Evolutionary conservation across 2,113 vertebrate species (phyloP).

Genomic region (Apteryx mantelli): DNA sequence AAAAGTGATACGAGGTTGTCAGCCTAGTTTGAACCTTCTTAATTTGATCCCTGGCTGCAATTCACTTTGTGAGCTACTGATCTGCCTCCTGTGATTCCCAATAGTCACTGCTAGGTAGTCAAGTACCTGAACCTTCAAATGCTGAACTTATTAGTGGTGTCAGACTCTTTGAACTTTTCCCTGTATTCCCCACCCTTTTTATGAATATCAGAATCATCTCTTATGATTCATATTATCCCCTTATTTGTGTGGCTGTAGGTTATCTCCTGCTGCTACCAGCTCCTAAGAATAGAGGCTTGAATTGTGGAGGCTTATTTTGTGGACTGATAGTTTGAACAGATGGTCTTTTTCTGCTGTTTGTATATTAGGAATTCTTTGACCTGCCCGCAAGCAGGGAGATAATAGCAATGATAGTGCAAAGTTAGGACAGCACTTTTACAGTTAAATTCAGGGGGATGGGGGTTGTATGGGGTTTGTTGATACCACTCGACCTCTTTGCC

Average conservation of each 20-base stretch:
- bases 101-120: not conserved
- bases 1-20: not conserved
- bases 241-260: not conserved
- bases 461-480: not conserved
- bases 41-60: not conserved
- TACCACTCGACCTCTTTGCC: not conserved
- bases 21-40: not conserved
- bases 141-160: not conserved
- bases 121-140: not conserved
- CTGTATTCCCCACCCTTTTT: not conserved
- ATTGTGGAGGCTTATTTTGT: not conserved
- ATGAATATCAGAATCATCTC: not conserved
- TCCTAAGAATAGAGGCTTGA: not conserved
- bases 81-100: not conserved
- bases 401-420: not conserved
- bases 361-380: not conserved
- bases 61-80: not conserved
- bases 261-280: not conserved
- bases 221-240: not conserved
- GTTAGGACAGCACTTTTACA: not conserved
- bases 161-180: not conserved
- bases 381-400: not conserved
- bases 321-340: not conserved
- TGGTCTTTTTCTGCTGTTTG: constrained; percentile 4
- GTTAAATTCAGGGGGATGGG: not conserved